Conservation (phyloP, 2,797 vertebrate species). For the Xerus rutilus region DNA sequence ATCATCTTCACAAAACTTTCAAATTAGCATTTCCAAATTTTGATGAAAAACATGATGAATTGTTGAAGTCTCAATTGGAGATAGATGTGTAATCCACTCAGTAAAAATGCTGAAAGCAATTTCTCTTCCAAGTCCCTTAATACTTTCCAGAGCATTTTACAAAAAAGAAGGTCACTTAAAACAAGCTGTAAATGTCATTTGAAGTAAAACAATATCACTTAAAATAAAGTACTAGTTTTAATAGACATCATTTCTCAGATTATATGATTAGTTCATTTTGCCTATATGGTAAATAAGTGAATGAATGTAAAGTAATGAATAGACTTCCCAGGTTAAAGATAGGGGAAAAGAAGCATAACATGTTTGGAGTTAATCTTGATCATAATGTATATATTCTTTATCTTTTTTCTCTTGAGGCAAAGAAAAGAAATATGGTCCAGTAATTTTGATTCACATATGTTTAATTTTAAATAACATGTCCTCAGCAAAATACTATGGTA, state of each 20-base stretch:
- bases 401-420: not conserved
- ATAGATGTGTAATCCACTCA: not conserved
- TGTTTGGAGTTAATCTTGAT: not conserved
- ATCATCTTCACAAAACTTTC: not conserved
- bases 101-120: slow-evolving; percentile 36
- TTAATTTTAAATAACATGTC: slow-evolving; percentile 45
- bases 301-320: too few species aligned
- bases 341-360: not conserved
- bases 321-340: not conserved
- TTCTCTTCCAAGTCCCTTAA: slow-evolving; percentile 11
- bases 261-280: not conserved
- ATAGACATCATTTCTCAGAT: not conserved
- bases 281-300: not conserved
- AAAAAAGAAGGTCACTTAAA: slow-evolving; percentile 15
- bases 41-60: not conserved
- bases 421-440: not conserved
- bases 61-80: not conserved
- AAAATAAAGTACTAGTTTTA: slow-evolving; percentile 21
- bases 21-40: not conserved
- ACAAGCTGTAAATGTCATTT: slow-evolving; percentile 45
- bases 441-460: slow-evolving; percentile 16
- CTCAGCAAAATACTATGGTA: not conserved
- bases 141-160: not conserved
- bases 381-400: not conserved
- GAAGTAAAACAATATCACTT: slow-evolving; percentile 31